Base-by-base conservation (phyloP, 2,888 invertebrate species). In the Listrodromus nycthemerus region DNA sequence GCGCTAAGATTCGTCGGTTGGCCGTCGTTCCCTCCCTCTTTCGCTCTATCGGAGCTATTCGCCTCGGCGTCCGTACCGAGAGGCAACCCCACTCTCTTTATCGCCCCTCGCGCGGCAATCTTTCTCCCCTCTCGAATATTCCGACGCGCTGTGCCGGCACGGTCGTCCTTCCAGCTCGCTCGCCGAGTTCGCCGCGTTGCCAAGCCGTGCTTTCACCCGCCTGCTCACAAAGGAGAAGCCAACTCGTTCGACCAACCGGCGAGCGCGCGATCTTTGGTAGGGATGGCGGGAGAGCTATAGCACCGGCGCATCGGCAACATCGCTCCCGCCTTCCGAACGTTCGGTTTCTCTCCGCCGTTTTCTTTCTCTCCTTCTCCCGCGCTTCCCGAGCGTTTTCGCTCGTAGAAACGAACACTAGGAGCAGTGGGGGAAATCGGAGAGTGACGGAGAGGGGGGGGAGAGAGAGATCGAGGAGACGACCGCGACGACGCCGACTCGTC, bases 221-320 rank as follows among this genome's bases (percentile, higher is more conserved):
- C 88, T 90, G 91, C 90, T 93, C 93, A 94, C 93, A 94, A 93
- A 93, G 93, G 92, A 93, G 91, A 91, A 91, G 90, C 90, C 88
- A 87, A 89, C 87, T 78, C 86, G 86, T 75, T 73, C 89, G 87
- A 88, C 93, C 92, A 93, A 92, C 91, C 89, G 87, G 84, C 82
- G 87, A 78, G 70, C 88, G 80, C 48, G 67, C 73, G 69, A 52
- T 61, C 70, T 55, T 37, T 85, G 85, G 91, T 89, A 89, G 92
- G 90, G 90, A 92, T 92, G 91, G 92, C 92, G 91, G 92, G 92
- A 91, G 91, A 85, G 87, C 85, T 87, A 87, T 88, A 86, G 86
- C 87, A 88, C 86, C 86, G 86, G 80, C 86, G 76, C 86, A 79
- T 65, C 87, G 90, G 91, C 92, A 93, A 92, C 93, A 90, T 86